Conservation (phyloP, 2,888 invertebrate genomes). For the Diogma glabrata region DNA sequence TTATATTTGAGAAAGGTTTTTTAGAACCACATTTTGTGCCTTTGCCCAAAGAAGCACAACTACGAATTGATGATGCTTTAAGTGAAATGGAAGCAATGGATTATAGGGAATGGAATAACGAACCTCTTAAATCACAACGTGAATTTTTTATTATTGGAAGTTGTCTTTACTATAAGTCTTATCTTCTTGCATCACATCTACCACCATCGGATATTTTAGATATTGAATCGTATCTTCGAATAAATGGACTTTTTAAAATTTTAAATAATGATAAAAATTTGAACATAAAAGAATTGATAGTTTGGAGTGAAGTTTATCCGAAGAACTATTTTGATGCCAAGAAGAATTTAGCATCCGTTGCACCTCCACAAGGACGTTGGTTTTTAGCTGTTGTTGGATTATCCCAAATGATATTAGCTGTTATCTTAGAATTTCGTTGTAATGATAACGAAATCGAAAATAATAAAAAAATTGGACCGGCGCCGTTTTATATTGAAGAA, state of each 20-base stretch:
- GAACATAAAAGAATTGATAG: constrained; percentile 53
- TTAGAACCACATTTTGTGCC: constrained; percentile 52
- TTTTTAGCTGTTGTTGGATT: constrained; percentile 65
- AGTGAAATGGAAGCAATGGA: constrained; percentile 86
- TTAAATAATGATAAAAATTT: constrained; percentile 42
- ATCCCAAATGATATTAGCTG: constrained; percentile 54
- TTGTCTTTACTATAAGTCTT: constrained; percentile 37
- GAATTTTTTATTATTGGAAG: constrained; percentile 43
- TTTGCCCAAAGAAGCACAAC: constrained; percentile 62
- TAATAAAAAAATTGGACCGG: constrained; percentile 46
- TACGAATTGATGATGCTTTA: constrained; percentile 76
- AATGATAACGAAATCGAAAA: constrained; percentile 14
- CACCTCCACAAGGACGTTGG: constrained; percentile 49
- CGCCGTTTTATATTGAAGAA: constrained; percentile 80
- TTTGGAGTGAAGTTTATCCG: constrained; percentile 67
- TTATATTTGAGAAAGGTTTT: constrained; percentile 50
- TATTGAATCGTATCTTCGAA: constrained; percentile 60
- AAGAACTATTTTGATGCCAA: constrained; percentile 33
- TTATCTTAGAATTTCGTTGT: constrained; percentile 41
- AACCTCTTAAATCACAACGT: constrained; percentile 32
- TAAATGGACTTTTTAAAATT: constrained; percentile 61
- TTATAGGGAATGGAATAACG: constrained; percentile 80
- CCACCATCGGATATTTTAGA: constrained; percentile 61
- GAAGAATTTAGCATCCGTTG: background rate
- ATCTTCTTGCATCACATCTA: constrained; percentile 64